Base-by-base conservation (phyloP, 2,113 vertebrate species). In the Monopterus albus region DNA sequence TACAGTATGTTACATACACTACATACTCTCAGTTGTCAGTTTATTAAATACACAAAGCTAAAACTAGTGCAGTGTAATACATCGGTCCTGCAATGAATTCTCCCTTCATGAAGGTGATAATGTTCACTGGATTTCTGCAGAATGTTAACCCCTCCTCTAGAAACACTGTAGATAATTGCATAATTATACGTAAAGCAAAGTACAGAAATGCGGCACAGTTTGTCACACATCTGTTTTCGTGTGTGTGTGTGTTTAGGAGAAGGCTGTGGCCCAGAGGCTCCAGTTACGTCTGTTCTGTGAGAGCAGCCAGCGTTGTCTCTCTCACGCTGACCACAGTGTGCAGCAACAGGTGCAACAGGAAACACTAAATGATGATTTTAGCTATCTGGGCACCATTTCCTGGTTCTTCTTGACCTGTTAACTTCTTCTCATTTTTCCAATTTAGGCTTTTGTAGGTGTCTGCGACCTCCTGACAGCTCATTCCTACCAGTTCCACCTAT, bases 381-480 rank as follows among this genome's bases (percentile, higher is more conserved):
- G 11, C 45, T 31, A 31, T 7, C 5, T 5, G 1, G 15, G 7
- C 29, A 39, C 20, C 7, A 1, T 46, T 25, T 4, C 1, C 12
- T 28, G 3, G 28, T 5, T 33, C 40, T 33, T 13, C 12, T 3
- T 0, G 0, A 0, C 7, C 25, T 13, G 61, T 7, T 43, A 0
- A 60, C 21, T 0, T 59, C 26, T 14, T 25, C 13, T 79, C 6
- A 0, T 25, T 33, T 1, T 23, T 7, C 38, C 13, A 3, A 13
- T 1, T 7, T 1, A 98, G 96, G 94, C 94, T 11, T 97, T 98
- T 53, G 69, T 93, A 77, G 91, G 94, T 4, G 86, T 96, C 10
- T 97, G 96, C 63, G 96, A 97, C 55, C 86, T 95, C 49, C 90
- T 98, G 79, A 90, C 93, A 13, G 93, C 95, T 84, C 90, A 95